Base-by-base conservation (phyloP, 2,888 invertebrate genomes). In the Resseliella maxima region DNA sequence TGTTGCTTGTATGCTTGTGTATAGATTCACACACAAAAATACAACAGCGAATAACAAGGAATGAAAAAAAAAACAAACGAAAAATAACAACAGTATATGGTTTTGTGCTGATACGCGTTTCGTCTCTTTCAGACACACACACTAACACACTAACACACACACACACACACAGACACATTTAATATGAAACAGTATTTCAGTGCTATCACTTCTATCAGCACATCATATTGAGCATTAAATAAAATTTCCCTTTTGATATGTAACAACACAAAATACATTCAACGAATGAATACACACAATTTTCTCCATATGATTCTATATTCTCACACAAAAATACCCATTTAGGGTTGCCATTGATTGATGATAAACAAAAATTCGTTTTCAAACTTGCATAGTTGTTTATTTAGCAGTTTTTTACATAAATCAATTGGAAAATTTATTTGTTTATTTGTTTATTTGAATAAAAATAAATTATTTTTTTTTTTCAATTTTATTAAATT, bases 131-230 rank as follows among this genome's bases (percentile, higher is more conserved):
- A n/a, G n/a, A n/a, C n/a, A n/a, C n/a, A n/a, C n/a, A n/a, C n/a
- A n/a, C n/a, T n/a, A n/a, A n/a, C n/a, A n/a, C n/a, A n/a, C n/a
- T n/a, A n/a, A n/a, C n/a, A n/a, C n/a, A n/a, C n/a, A n/a, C n/a
- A n/a, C n/a, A n/a, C n/a, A n/a, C n/a, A n/a, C 31, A n/a, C 72
- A 27, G 31, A 31, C 31, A 31, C 72, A 72, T 12, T 31, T 31
- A 15, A 72, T 31, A 1, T 72, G 72, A 72, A 8, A 5, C 1
- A 72, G 72, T 72, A 15, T 72, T 72, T 72, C 31, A 31, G 31
- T 72, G 72, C 72, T 72, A 31, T 72, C 72, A 72, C 72, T 72
- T 72, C 31, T 72, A 72, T 72, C 72, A 18, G 6, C 50, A 72
- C 72, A 72, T 27, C 72, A n/a, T 5, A 31, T 31, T 31, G 24